Conservation (phyloP, 2,113 vertebrate genomes). For the Peromyscus polionotus region DNA sequence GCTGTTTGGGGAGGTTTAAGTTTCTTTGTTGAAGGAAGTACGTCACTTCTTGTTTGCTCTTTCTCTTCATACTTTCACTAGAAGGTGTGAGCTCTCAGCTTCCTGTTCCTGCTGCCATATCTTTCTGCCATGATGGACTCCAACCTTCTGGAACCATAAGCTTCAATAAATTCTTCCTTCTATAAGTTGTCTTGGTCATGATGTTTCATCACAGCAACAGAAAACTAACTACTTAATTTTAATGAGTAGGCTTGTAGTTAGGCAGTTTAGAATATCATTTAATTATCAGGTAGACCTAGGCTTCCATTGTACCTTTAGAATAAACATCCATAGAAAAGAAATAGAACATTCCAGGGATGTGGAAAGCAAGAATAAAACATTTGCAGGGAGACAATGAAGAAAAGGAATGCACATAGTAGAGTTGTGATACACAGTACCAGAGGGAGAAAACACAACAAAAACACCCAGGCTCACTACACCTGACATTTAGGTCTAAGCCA, state of each 20-base stretch:
- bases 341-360: background rate
- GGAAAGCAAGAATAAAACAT: background rate
- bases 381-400: background rate
- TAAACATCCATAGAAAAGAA: background rate
- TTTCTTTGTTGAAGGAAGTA: background rate
- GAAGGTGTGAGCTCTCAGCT: background rate
- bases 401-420: background rate
- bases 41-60: background rate
- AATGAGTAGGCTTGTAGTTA: background rate
- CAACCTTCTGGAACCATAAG: background rate
- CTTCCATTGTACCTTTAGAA: background rate
- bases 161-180: background rate
- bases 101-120: too few relatives aligned
- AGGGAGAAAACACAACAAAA: background rate
- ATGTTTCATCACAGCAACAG: background rate
- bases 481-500: slow-evolving; percentile 81
- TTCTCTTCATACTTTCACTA: background rate
- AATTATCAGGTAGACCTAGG: background rate
- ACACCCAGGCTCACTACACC: slow-evolving; percentile 29
- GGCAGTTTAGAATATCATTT: background rate
- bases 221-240: background rate
- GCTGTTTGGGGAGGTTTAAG: background rate
- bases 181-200: background rate
- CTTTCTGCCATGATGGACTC: background rate
- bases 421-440: slow-evolving; percentile 26